phyloP scores from a whole-genome alignment of 2,797 vertebrate genomes.

The Mionectes olivaceus region DNA sequence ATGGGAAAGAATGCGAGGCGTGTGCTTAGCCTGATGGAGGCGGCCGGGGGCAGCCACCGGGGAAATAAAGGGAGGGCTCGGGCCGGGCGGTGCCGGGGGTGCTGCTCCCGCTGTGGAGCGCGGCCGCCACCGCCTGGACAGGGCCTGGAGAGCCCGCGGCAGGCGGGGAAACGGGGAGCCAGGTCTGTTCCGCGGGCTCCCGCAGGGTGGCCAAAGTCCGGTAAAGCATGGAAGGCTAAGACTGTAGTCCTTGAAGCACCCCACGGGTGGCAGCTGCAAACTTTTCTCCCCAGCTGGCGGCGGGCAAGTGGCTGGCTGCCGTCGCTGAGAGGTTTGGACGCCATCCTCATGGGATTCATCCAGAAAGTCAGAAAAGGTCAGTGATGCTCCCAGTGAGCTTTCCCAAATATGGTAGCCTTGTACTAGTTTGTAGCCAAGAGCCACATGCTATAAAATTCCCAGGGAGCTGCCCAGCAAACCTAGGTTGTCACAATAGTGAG shows the following conservation, averaged over 20 bases:
- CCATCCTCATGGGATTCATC: background rate
- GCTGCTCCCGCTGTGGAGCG: background rate
- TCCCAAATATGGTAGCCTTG: background rate
- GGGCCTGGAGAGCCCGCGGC: background rate
- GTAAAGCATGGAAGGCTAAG: background rate
- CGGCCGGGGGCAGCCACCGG: background rate
- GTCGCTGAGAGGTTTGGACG: accelerated
- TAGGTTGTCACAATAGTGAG: background rate
- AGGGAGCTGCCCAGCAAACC: background rate
- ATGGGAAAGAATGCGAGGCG: background rate
- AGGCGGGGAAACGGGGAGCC: background rate
- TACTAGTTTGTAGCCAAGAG: background rate
- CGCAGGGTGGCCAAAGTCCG: background rate
- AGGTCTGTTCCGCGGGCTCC: accelerated
- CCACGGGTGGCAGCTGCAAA: background rate
- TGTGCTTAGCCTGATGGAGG: background rate
- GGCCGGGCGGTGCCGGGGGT: background rate
- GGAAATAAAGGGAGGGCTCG: background rate
- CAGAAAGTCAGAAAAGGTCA: background rate
- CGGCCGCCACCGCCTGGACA: background rate
- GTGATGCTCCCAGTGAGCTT: background rate
- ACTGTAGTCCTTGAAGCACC: background rate
- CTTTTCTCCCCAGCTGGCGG: accelerated
- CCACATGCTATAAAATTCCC: accelerated
- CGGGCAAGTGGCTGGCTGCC: background rate